phyloP scores from a whole-genome alignment of 2,113 vertebrate species.

The Steatornis caripensis region DNA sequence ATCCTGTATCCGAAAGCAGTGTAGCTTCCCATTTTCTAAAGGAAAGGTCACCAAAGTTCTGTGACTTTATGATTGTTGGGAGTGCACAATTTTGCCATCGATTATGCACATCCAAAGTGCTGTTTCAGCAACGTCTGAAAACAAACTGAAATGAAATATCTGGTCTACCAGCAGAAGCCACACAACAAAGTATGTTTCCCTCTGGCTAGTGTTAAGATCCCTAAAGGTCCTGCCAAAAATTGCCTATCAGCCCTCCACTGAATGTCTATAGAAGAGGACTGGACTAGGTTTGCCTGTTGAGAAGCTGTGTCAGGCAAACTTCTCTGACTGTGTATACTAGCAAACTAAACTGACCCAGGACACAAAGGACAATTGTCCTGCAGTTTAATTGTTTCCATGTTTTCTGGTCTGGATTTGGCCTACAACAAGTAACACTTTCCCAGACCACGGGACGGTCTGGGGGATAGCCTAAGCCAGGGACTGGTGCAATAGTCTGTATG shows the following conservation, averaged over 20 bases:
- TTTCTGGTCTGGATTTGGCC: neutral
- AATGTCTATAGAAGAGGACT: neutral
- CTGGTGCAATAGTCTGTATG: neutral
- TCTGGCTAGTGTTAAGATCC: neutral
- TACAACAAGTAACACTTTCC: neutral
- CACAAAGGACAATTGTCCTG: neutral
- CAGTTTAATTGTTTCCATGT: neutral
- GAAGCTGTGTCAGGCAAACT: neutral
- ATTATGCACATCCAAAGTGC: neutral
- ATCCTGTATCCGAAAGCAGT: neutral
- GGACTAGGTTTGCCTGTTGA: neutral
- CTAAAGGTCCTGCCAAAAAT: neutral
- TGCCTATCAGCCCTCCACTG: neutral
- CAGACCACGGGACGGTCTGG: neutral
- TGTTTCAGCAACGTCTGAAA: neutral
- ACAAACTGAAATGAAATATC: neutral
- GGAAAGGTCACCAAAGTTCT: neutral
- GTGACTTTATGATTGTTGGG: neutral
- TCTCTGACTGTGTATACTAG: neutral
- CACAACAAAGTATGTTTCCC: neutral
- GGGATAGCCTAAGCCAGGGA: neutral
- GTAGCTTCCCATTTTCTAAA: neutral
- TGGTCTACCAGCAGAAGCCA: neutral
- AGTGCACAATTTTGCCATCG: neutral
- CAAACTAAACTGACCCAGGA: neutral